phyloP scores from a whole-genome alignment of 2,888 invertebrate genomes.

The Temnothorax rugatulus region DNA sequence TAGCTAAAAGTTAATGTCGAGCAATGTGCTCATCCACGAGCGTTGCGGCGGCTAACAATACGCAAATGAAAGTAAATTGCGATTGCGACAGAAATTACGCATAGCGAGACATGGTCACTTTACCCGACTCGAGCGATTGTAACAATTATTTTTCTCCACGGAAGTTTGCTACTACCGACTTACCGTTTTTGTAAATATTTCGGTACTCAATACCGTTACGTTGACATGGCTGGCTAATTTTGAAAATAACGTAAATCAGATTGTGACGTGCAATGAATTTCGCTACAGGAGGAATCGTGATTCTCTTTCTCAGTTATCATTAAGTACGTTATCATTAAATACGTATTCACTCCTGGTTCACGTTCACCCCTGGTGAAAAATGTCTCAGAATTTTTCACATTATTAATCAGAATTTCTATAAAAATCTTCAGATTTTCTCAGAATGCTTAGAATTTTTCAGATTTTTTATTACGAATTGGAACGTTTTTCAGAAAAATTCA shows the following conservation, averaged over 20 bases:
- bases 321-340: too few species aligned
- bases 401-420: too few species aligned
- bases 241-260: constrained; percentile 9
- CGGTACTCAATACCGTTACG: constrained; percentile 36
- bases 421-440: too few species aligned
- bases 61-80: constrained; percentile 60
- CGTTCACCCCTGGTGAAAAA: too few species aligned
- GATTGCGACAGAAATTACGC: constrained; percentile 54
- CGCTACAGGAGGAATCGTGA: too few species aligned
- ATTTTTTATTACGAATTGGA: too few species aligned
- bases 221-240: not conserved
- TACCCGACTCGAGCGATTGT: not conserved
- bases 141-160: not conserved
- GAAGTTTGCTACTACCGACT: not conserved
- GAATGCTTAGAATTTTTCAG: too few species aligned
- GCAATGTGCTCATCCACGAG: constrained; percentile 48
- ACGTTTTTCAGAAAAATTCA: too few species aligned
- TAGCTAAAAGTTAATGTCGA: constrained; percentile 1
- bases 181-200: not conserved
- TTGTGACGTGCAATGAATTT: not conserved
- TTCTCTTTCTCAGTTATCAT: not conserved
- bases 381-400: too few species aligned
- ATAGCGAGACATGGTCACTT: not conserved
- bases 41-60: constrained; percentile 57
- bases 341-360: not conserved